Conservation (phyloP, 64 coral and sea anemone species). For the Cladopsammia gracilis region DNA sequence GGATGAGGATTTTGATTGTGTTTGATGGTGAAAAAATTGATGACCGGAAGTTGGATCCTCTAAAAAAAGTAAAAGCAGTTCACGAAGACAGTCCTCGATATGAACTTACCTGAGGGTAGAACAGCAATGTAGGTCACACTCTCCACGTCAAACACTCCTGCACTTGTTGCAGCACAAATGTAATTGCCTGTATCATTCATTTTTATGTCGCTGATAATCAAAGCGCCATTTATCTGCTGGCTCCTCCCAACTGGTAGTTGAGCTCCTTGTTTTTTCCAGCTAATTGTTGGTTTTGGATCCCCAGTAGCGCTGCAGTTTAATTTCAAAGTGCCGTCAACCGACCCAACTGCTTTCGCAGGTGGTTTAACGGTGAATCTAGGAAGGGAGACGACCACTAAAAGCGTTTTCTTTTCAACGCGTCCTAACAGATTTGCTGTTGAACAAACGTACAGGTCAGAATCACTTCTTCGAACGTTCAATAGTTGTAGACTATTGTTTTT, state of each 20-base stretch:
- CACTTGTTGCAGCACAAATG: slow-evolving; percentile 16
- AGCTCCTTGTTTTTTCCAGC: not conserved
- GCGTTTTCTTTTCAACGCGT: not conserved
- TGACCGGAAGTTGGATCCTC: too few relatives aligned
- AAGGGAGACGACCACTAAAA: not conserved
- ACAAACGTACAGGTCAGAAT: slow-evolving; percentile 51
- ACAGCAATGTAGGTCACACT: too few relatives aligned
- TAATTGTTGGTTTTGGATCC: not conserved
- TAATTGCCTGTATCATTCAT: slow-evolving; percentile 47
- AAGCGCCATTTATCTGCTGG: not conserved
- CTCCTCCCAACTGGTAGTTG: not conserved
- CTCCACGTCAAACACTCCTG: not conserved
- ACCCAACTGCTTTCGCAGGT: not conserved
- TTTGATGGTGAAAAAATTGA: too few relatives aligned
- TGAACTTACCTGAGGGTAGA: too few relatives aligned
- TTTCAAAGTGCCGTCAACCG: not conserved
- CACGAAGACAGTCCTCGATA: too few relatives aligned
- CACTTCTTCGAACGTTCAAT: not conserved
- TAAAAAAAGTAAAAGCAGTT: too few relatives aligned
- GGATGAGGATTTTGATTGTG: too few relatives aligned
- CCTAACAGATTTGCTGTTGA: slow-evolving; percentile 50
- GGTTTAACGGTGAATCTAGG: not conserved
- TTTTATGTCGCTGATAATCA: not conserved
- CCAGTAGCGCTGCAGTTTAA: not conserved
- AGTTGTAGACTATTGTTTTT: not conserved